These are phyloP conservation scores for Orchesellides sinensis DNA, from an alignment of 2,888 invertebrate genomes.

Conservation along the genomic window DNA sequence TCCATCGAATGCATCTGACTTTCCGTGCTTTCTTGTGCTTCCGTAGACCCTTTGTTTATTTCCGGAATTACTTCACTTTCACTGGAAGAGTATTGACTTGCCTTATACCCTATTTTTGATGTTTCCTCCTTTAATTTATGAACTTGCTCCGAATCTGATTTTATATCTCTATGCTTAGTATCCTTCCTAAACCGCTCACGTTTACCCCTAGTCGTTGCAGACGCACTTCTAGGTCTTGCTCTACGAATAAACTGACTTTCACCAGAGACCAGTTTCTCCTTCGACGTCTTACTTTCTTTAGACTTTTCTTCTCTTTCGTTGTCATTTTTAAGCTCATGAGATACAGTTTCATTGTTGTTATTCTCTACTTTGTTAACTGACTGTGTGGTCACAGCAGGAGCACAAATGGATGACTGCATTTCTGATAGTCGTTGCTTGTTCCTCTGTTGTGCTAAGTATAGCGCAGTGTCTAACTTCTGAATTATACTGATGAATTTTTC, in stretches of 20 bases:
- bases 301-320: neutral
- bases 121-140: neutral
- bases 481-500: conserved; percentile 72
- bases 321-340: neutral
- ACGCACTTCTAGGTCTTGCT: conserved; percentile 14
- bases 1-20: too few species aligned
- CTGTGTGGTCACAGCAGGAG: too few species aligned
- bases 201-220: neutral
- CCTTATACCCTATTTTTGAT: neutral
- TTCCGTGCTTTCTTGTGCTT: too few species aligned
- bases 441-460: conserved; percentile 46
- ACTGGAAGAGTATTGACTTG: too few species aligned
- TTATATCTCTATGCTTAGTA: neutral
- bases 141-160: conserved; percentile 31
- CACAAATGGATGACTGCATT: neutral
- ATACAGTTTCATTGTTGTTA: neutral
- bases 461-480: conserved; percentile 68
- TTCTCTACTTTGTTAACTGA: neutral
- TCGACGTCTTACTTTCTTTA: neutral
- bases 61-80: too few species aligned
- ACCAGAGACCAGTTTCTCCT: too few species aligned
- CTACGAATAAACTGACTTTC: neutral
- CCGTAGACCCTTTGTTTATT: too few species aligned
- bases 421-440: conserved; percentile 20
- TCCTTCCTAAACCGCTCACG: neutral